Conservation (phyloP, 2,113 vertebrate species). For the Scytalopus superciliaris region DNA sequence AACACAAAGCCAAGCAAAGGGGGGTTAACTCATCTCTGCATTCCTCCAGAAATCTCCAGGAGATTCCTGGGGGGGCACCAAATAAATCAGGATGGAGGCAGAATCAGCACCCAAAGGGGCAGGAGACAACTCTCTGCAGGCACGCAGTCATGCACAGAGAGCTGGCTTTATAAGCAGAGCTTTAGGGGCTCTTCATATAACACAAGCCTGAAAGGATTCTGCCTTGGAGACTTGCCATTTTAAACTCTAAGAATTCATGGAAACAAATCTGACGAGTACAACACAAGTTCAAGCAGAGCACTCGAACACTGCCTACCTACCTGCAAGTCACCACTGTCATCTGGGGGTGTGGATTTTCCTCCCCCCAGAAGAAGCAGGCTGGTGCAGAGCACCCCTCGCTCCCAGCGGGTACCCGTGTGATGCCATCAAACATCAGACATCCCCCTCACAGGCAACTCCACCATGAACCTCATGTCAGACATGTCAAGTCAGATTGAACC, state of each 20-base stretch:
- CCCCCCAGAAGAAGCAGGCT: neutral
- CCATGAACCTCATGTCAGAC: neutral
- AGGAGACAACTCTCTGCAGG: neutral
- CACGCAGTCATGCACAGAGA: neutral
- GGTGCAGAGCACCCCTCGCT: neutral
- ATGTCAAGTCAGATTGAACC: neutral
- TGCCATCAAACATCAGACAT: neutral
- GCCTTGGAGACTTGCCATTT: neutral
- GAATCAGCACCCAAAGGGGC: neutral
- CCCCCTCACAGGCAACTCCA: neutral
- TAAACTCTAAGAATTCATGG: neutral
- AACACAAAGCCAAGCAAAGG: neutral
- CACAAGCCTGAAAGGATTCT: neutral
- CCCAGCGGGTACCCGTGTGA: rapidly evolving
- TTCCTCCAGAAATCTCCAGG: neutral
- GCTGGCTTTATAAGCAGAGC: neutral
- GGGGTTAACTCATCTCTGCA: neutral
- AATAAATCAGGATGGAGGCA: neutral
- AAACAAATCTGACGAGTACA: neutral
- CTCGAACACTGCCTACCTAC: neutral
- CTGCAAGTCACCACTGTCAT: neutral
- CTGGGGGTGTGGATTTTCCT: neutral
- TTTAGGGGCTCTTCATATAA: neutral
- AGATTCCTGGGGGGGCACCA: neutral
- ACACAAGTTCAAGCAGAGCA: neutral